These are phyloP conservation scores for Chorisops tibialis DNA, from an alignment of 2,888 invertebrate species.

Conservation along the genomic window DNA sequence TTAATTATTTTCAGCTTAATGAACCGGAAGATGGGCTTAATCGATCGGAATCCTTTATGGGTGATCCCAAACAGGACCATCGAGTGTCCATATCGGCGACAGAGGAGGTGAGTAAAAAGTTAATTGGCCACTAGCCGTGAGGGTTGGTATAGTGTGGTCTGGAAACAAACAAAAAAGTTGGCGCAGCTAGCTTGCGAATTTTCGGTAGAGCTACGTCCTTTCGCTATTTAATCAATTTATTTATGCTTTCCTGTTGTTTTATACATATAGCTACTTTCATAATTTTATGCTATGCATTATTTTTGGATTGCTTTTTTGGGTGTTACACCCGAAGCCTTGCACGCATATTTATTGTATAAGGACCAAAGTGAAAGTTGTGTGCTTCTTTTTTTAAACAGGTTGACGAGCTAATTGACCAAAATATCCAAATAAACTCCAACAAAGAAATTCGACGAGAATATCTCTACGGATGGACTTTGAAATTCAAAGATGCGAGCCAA, in stretches of 20 bases:
- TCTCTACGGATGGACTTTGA: conserved; percentile 80
- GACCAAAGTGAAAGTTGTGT: too few species aligned
- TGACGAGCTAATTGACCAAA: conserved; percentile 78
- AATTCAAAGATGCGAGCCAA: conserved; percentile 76
- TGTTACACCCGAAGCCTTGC: not conserved
- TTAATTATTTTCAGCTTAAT: conserved; percentile 42
- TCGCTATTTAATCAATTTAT: not conserved
- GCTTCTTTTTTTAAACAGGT: too few species aligned
- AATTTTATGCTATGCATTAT: too few species aligned
- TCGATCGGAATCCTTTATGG: conserved; percentile 46
- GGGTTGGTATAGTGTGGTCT: too few species aligned
- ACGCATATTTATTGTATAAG: too few species aligned
- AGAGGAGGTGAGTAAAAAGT: conserved; percentile 44
- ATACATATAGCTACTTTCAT: not conserved
- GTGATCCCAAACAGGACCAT: conserved; percentile 43
- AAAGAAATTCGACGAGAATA: conserved; percentile 83
- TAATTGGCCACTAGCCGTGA: not conserved
- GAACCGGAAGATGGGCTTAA: conserved; percentile 47
- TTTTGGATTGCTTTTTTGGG: not conserved
- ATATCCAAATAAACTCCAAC: conserved; percentile 86
- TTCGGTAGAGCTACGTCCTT: not conserved
- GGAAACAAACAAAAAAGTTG: too few species aligned
- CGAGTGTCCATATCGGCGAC: conserved; percentile 47
- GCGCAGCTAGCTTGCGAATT: not conserved
- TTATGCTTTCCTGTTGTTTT: not conserved